Evolutionary conservation across 2,113 vertebrate genomes (phyloP), one percentile per base, ranked within the genome.

Genomic region (Acanthochromis polyacanthus): DNA sequence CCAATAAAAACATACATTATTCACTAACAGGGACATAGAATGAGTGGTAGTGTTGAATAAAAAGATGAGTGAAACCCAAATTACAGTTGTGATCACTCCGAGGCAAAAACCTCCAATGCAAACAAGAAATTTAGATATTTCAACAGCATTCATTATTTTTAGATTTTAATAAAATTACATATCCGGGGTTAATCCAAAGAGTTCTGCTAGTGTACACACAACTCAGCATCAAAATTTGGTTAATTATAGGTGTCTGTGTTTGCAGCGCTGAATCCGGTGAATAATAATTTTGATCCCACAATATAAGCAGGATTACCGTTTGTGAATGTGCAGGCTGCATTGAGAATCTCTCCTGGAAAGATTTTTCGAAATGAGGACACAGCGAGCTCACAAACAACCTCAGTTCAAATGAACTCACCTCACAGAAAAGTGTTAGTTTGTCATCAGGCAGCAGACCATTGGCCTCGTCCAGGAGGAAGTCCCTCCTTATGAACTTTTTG

Each of bases 361-460:
- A 70, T 62, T 62, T 50, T 3, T 71, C 55, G n/a, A 45, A 66
- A 56, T 12, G 17, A 74, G 32, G 56, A 85, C 51, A n/a, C 28
- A 0, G 19, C 23, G 40, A 69, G 25, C 22, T 17, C 12, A 36
- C 14, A 63, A 52, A 71, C 7, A 50, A 19, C 14, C 16, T 14
- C 15, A 48, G 30, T 46, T 57, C 17, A 55, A 48, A 28, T 32
- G 8, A 80, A n/a, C 66, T 93, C 94, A 97, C 96, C 96, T 98
- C 97, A 55, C 97, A 98, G 93, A 97, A 97, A 38, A 98, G 95
- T 5, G 96, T 97, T 80, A 97, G 93, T 61, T 97, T 97, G 93
- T 99, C 96, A 63, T 98, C 97, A 5, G 97, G 97, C 78, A 97
- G 96, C 72, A 97, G 94, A 72, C 96, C 96, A 43, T 97, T 97